Evolutionary conservation across 2,797 vertebrate species (phyloP), one percentile per base, ranked within the genome.

Genomic region (Gobio occitaniae): DNA sequence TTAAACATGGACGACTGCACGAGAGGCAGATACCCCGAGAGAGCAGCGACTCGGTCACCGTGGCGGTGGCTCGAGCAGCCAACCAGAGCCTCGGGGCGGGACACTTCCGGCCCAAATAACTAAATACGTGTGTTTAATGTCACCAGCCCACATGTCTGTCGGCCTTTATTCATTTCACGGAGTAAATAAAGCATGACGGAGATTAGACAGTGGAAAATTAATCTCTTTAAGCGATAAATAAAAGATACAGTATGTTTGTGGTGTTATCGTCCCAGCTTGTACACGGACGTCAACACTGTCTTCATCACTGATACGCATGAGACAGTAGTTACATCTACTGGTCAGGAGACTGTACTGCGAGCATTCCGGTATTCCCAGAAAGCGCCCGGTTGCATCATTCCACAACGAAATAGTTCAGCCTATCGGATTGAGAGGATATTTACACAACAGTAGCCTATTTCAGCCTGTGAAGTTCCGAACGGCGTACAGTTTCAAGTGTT

Each of bases 1-100:
- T 95, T 95, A 93, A 94, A 89, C 91, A 90, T 90, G 93, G 93
- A 93, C 88, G 92, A 90, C 83, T 88, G 88, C 74, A 47, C 59
- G 66, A 86, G 78, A 75, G 68, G 56, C 59, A 82, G 83, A 84
- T 65, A 72, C 74, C 80, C 47, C 47, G 82, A 75, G 82, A 84
- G 82, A 50, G 72, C 71, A 61, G 47, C 66, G 74, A 63, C 56
- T 78, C 75, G 69, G 76, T 80, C 84, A 80, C 48, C 29, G 59
- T 80, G 70, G 59, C 52, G 61, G 68, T 38, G 76, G 66, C 82
- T 69, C 65, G 59, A 54, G 70, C 77, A 75, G 75, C 48, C 75
- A 85, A 75, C 80, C 54, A 66, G 84, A 87, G 68, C 44, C 9
- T 10, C 54, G 66, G 75, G 72, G 78, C 66, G 70, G 76, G 54